These are phyloP conservation scores for Ostrea edulis DNA, from an alignment of 1,140 invertebrate species.

Conservation along the genomic window DNA sequence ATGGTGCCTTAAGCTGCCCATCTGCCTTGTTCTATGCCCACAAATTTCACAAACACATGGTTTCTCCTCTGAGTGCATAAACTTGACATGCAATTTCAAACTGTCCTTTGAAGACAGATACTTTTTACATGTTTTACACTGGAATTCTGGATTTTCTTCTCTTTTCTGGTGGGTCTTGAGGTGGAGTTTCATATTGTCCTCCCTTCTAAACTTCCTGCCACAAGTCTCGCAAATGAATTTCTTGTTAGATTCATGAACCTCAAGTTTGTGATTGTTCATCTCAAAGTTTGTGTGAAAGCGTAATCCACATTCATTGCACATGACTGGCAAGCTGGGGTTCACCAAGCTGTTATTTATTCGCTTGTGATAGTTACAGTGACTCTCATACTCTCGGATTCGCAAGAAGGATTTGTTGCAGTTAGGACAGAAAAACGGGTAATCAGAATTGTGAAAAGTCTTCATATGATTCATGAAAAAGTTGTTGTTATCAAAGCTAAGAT, in stretches of 20 bases:
- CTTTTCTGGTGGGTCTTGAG: not conserved
- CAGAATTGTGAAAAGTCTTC: not conserved
- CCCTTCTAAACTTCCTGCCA: conserved; percentile 19
- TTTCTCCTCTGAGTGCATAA: conserved; percentile 19
- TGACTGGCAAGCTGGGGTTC: not conserved
- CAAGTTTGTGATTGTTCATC: not conserved
- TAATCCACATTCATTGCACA: conserved; percentile 24
- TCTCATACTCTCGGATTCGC: conserved; percentile 3
- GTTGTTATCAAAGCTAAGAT: conserved; percentile 25
- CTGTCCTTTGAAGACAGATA: conserved; percentile 14
- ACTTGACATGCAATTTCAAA: conserved; percentile 14
- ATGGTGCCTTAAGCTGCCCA: conserved; percentile 2
- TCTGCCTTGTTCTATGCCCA: conserved; percentile 21
- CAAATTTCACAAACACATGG: conserved; percentile 34
- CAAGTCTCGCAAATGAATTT: not conserved
- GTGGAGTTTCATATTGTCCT: conserved; percentile 13
- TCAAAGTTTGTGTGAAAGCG: conserved; percentile 17
- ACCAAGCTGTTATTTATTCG: not conserved
- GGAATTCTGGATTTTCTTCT: conserved; percentile 10
- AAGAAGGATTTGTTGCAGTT: not conserved
- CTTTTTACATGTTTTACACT: conserved; percentile 14
- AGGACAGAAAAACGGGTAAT: conserved; percentile 1
- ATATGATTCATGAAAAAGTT: conserved; percentile 28
- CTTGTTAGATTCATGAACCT: conserved; percentile 19
- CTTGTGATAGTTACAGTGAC: not conserved